These are phyloP conservation scores for Digitonthophagus gazella DNA, from an alignment of 2,888 invertebrate species.

Conservation along the genomic window DNA sequence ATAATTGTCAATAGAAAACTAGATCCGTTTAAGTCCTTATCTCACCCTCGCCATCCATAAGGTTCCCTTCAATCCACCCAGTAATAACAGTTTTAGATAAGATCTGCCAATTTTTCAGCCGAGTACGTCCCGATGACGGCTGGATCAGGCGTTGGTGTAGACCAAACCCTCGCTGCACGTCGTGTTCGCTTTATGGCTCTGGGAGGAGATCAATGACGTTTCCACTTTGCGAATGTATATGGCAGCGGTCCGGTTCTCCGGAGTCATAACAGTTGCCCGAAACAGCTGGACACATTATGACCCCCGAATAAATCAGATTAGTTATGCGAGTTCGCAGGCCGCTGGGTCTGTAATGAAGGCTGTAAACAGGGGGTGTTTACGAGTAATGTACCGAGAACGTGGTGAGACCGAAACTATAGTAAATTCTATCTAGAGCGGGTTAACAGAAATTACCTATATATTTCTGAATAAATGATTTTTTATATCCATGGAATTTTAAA, in stretches of 20 bases:
- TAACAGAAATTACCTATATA: neutral
- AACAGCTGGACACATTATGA: constrained; percentile 14
- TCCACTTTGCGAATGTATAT: neutral
- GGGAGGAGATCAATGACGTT: neutral
- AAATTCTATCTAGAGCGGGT: neutral
- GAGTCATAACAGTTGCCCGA: constrained; percentile 5
- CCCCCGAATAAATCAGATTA: constrained; percentile 15
- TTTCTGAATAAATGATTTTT: neutral
- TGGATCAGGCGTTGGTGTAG: neutral
- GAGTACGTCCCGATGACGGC: neutral
- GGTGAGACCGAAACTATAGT: neutral
- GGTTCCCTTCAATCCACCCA: neutral
- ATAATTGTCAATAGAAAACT: neutral
- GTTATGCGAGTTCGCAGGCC: constrained; percentile 12
- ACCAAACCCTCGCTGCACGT: neutral
- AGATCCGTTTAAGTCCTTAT: neutral
- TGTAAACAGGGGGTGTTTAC: neutral
- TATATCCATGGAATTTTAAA: too few species aligned
- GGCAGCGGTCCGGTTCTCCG: constrained; percentile 1
- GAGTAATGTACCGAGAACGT: neutral
- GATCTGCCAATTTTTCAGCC: neutral
- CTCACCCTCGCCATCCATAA: neutral
- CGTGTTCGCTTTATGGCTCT: neutral
- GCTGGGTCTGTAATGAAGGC: constrained; percentile 8
- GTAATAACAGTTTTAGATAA: neutral